These are phyloP conservation scores for Nasalis larvatus DNA, from an alignment of 2,113 vertebrate species.

Conservation along the genomic window DNA sequence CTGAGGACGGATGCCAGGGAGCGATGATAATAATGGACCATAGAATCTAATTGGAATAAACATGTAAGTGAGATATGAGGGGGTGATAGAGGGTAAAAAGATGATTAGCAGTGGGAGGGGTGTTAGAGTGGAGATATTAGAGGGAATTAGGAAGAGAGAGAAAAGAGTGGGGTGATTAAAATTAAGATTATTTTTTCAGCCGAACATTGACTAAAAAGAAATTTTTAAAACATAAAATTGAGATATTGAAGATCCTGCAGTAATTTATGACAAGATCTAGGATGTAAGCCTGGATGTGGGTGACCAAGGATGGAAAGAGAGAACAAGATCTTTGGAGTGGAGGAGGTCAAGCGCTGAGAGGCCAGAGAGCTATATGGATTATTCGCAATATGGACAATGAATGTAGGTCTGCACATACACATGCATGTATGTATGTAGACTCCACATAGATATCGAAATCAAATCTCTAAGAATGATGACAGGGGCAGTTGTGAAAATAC, in stretches of 20 bases:
- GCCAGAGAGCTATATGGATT: not conserved
- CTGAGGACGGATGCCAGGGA: not conserved
- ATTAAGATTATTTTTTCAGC: not conserved
- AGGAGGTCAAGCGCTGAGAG: not conserved
- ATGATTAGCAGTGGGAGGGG: not conserved
- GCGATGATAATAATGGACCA: not conserved
- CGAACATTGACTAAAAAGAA: too few relatives aligned
- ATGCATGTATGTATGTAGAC: not conserved
- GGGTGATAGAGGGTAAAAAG: not conserved
- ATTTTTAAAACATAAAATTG: not conserved
- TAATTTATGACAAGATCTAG: not conserved
- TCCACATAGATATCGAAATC: not conserved
- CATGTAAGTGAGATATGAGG: not conserved
- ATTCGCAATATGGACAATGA: not conserved
- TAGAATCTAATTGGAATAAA: not conserved
- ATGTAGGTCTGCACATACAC: not conserved
- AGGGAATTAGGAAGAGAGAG: not conserved
- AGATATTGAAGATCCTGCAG: not conserved
- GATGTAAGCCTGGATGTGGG: not conserved
- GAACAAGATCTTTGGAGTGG: not conserved
- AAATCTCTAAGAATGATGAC: conserved; percentile 14
- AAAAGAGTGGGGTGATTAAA: not conserved
- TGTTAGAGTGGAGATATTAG: not conserved
- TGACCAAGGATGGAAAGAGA: conserved; percentile 21
- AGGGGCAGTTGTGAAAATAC: not conserved